Evolutionary conservation across 1,140 invertebrate genomes (phyloP).

Genomic region (Diabrotica undecimpunctata): DNA sequence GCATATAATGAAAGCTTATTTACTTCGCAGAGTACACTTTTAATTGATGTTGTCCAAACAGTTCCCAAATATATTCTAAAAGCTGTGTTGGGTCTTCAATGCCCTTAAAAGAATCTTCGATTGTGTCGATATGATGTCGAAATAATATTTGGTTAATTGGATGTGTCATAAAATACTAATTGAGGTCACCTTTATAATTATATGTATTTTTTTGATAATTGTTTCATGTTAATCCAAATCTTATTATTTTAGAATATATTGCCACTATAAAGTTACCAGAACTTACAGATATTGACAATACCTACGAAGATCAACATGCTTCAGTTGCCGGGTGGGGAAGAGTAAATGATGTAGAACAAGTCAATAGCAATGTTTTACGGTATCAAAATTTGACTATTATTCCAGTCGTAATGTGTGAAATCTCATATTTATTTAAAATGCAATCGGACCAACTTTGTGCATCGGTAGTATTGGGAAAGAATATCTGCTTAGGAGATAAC

Average conservation of each 20-base stretch:
- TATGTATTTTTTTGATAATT: too few relatives aligned
- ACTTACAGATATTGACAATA: constrained; percentile 40
- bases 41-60: too few relatives aligned
- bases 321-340: constrained; percentile 54
- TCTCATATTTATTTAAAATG: constrained; percentile 41
- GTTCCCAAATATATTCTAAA: too few relatives aligned
- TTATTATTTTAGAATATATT: constrained; percentile 19
- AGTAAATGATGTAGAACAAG: constrained; percentile 39
- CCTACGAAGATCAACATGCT: constrained; percentile 46
- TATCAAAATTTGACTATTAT: constrained; percentile 37
- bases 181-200: too few relatives aligned
- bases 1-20: too few relatives aligned
- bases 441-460: constrained; percentile 51
- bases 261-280: constrained; percentile 47
- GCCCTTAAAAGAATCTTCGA: too few relatives aligned
- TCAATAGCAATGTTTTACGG: constrained; percentile 38
- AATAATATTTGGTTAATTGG: too few relatives aligned
- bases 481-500: constrained; percentile 49
- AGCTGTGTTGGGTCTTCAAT: too few relatives aligned
- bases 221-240: too few relatives aligned
- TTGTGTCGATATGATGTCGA: too few relatives aligned
- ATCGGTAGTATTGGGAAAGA: constrained; percentile 45
- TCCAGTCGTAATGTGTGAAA: constrained; percentile 36
- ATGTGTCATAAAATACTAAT: too few relatives aligned
- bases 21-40: too few relatives aligned